Percentiles rank a stretch among this genome's conserved stretches.
These are phyloP conservation scores for Micronycteris hirsuta DNA, from an alignment of 2,113 vertebrate genomes.

Conservation along the genomic window DNA sequence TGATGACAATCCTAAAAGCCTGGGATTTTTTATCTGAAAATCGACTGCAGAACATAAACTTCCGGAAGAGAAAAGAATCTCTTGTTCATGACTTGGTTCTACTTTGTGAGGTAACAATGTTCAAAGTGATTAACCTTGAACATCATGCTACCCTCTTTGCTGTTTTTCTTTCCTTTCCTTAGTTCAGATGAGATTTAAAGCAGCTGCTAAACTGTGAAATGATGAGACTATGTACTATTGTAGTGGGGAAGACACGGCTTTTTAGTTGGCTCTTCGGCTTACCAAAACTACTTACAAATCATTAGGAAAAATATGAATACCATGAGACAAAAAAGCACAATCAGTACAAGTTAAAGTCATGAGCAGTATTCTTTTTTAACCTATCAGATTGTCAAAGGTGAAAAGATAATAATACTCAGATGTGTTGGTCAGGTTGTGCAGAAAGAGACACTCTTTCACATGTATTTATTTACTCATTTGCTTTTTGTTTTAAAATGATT, in stretches of 20 bases:
- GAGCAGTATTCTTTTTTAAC: neutral
- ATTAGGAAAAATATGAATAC: neutral
- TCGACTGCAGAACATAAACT: constrained; percentile 81
- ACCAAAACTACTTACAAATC: neutral
- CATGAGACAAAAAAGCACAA: neutral
- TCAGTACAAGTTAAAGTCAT: neutral
- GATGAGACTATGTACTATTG: neutral
- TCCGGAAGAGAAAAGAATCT: constrained; percentile 78
- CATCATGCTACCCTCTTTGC: neutral
- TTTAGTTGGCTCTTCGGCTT: neutral
- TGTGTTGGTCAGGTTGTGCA: neutral
- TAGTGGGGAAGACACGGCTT: neutral
- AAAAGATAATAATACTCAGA: neutral
- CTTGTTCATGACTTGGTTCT: constrained; percentile 80
- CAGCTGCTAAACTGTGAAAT: neutral
- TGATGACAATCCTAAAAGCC: constrained; percentile 77
- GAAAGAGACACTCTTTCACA: neutral
- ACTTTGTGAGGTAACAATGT: constrained; percentile 83
- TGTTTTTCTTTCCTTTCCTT: neutral
- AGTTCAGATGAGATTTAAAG: neutral
- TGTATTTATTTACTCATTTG: neutral
- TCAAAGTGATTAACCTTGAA: neutral
- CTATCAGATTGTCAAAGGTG: neutral
- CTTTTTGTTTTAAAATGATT: neutral
- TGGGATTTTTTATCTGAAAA: constrained; percentile 86